Percentiles rank a stretch among this genome's conserved stretches.
Evolutionary conservation across 1,140 invertebrate genomes (phyloP).

Genomic region (Macrocentrus cingulum): DNA sequence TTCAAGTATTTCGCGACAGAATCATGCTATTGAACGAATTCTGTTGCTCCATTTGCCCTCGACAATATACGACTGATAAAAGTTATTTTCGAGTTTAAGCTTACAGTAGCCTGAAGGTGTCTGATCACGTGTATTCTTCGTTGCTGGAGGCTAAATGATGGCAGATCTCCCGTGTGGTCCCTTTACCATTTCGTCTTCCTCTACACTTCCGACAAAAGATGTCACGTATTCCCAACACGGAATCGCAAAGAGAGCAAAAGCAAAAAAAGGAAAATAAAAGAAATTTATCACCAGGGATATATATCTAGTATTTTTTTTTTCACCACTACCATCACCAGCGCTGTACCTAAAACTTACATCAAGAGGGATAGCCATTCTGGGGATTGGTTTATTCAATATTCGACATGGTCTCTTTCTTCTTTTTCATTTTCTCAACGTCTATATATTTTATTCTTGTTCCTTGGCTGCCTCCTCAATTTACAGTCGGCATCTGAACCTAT

Average conservation of each 20-base stretch:
- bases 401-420: conserved; percentile 6
- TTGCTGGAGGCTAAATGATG: conserved; percentile 7
- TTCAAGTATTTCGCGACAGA: not conserved
- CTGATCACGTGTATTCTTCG: conserved; percentile 19
- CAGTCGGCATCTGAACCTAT: conserved; percentile 1
- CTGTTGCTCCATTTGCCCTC: conserved; percentile 4
- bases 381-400: conserved; percentile 21
- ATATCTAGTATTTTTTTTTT: no score
- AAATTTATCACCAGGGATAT: conserved; percentile 7
- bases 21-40: not conserved
- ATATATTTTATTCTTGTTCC: conserved; percentile 14
- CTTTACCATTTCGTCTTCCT: not conserved
- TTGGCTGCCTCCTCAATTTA: not conserved
- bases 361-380: not conserved
- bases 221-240: not conserved
- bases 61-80: conserved; percentile 12
- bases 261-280: not conserved
- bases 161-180: not conserved
- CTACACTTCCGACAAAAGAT: conserved; percentile 3
- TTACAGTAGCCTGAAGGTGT: conserved; percentile 3
- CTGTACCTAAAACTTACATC: not conserved
- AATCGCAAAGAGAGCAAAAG: no score
- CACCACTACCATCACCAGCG: no score
- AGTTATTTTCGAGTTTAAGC: conserved; percentile 11
- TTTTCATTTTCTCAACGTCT: not conserved